phyloP scores from a whole-genome alignment of 2,797 vertebrate species.

The Salarias fasciatus region DNA sequence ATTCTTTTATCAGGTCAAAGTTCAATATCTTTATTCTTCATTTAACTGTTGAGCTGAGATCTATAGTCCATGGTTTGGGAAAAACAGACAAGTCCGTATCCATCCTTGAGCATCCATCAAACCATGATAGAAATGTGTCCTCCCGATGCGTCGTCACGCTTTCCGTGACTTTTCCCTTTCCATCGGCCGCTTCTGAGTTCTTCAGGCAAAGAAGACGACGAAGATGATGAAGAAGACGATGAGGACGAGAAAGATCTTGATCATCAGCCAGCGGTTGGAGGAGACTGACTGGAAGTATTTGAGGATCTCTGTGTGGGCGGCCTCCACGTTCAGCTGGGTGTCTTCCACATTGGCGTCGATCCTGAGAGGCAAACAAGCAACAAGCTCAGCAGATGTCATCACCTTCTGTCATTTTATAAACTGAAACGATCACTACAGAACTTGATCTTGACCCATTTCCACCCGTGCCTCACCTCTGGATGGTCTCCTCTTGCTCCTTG shows the following conservation, averaged over 20 bases:
- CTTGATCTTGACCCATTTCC: neutral
- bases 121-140: conserved; percentile 44
- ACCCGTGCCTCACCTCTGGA: conserved; percentile 85
- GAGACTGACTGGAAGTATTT: conserved; percentile 98
- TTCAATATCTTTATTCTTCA: conserved; percentile 53
- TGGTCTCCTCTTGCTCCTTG: conserved; percentile 94
- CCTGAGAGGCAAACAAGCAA: conserved; percentile 67
- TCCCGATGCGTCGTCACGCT: conserved; percentile 51
- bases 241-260: conserved; percentile 97
- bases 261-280: conserved; percentile 97
- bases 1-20: conserved; percentile 50
- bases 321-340: conserved; percentile 92
- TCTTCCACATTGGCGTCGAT: conserved; percentile 94
- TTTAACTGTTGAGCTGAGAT: conserved; percentile 38
- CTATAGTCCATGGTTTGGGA: conserved; percentile 51
- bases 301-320: conserved; percentile 92
- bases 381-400: neutral
- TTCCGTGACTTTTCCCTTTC: conserved; percentile 23
- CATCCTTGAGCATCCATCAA: conserved; percentile 42
- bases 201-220: conserved; percentile 96
- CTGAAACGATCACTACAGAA: too few relatives aligned
- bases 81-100: conserved; percentile 38
- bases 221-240: conserved; percentile 96
- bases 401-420: too few relatives aligned
- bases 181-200: neutral